Conservation (phyloP, 2,797 vertebrate genomes). For the Argyrosomus regius region DNA sequence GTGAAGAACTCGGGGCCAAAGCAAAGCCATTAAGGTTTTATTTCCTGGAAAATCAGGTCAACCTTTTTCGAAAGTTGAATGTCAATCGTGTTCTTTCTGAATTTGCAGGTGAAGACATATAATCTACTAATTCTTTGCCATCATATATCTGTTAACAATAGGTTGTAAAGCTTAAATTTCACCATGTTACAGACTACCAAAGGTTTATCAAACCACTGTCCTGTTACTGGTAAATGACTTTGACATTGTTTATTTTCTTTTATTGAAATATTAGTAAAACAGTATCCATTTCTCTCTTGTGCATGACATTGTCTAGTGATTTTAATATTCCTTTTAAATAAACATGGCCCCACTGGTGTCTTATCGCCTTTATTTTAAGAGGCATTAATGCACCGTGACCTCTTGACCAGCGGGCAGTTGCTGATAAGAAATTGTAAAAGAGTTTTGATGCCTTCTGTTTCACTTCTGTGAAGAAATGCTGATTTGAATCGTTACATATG, state of each 20-base stretch:
- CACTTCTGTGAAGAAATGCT: conserved; percentile 8
- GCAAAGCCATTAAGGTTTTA: conserved; percentile 38
- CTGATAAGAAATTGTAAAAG: conserved; percentile 32
- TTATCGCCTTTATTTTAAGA: conserved; percentile 34
- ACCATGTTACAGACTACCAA: not conserved
- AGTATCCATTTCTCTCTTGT: conserved; percentile 30
- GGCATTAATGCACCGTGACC: conserved; percentile 21
- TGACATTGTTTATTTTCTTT: not conserved
- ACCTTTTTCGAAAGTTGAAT: conserved; percentile 30
- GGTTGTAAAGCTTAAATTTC: not conserved
- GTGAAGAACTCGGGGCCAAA: conserved; percentile 57
- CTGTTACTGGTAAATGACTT: not conserved
- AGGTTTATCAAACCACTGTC: conserved; percentile 1
- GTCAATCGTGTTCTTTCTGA: conserved; percentile 30
- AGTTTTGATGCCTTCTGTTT: conserved; percentile 15
- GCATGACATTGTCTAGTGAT: conserved; percentile 20
- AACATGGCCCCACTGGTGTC: conserved; percentile 25
- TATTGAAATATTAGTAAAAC: conserved; percentile 26
- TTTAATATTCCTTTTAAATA: conserved; percentile 46
- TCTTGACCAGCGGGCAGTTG: conserved; percentile 5
- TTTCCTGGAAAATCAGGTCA: conserved; percentile 47
- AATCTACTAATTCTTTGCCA: not conserved
- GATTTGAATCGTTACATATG: conserved; percentile 6
- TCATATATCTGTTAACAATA: not conserved
- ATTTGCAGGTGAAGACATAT: conserved; percentile 9